Percentiles rank a stretch among this genome's conserved stretches.
These are phyloP conservation scores for Lepidostoma basale DNA, from an alignment of 1,140 invertebrate genomes.

Conservation along the genomic window DNA sequence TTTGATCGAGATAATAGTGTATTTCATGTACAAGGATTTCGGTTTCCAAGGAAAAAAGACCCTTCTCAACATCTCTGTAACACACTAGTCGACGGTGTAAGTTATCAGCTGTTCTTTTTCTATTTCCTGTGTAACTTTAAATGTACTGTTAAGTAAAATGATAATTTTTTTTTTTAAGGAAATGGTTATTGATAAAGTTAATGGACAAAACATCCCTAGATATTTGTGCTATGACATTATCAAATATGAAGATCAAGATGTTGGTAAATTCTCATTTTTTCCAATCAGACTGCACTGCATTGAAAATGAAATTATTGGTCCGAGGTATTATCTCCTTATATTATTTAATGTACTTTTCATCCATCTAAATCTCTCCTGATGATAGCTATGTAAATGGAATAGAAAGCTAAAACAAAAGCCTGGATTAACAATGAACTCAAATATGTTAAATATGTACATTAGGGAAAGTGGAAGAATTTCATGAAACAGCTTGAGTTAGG, in stretches of 20 bases:
- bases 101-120: conserved; percentile 16
- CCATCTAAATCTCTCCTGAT: too few relatives aligned
- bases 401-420: too few relatives aligned
- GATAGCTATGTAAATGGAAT: too few relatives aligned
- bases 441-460: too few relatives aligned
- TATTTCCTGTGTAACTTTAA: background rate
- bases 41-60: conserved; percentile 81
- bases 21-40: conserved; percentile 83
- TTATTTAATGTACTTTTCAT: too few relatives aligned
- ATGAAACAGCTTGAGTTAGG: too few relatives aligned
- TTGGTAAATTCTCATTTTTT: conserved; percentile 78
- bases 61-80: conserved; percentile 72
- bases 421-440: too few relatives aligned
- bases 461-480: too few relatives aligned
- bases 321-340: too few relatives aligned
- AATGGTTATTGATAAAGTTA: conserved; percentile 91
- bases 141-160: background rate
- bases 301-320: conserved; percentile 68
- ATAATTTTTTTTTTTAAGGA: conserved; percentile 63
- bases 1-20: conserved; percentile 94
- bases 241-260: conserved; percentile 78
- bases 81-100: conserved; percentile 92
- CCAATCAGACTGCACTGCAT: conserved; percentile 80
- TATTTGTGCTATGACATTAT: conserved; percentile 97
- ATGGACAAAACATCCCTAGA: conserved; percentile 77